These are phyloP conservation scores for Lathamus discolor DNA, from an alignment of 2,113 vertebrate species.

Conservation along the genomic window DNA sequence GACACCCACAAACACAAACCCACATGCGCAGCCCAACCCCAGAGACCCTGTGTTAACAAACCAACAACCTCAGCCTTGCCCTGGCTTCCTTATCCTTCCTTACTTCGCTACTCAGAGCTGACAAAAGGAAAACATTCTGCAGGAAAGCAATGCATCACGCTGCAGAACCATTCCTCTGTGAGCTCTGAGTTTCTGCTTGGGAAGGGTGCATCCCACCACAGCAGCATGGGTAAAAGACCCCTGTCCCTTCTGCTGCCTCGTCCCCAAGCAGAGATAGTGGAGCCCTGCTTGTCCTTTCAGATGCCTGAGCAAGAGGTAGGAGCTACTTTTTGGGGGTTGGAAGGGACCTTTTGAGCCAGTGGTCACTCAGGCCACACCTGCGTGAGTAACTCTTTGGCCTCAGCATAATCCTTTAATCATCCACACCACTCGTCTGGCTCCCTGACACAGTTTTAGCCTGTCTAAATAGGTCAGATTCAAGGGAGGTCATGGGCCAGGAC, in stretches of 20 bases:
- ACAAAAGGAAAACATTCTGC: neutral
- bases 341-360: neutral
- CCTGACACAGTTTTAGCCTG: neutral
- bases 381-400: neutral
- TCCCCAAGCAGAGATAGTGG: neutral
- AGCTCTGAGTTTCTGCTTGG: neutral
- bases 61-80: neutral
- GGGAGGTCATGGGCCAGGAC: neutral
- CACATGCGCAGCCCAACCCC: neutral
- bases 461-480: neutral
- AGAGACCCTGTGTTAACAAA: neutral
- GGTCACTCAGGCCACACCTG: neutral
- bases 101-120: neutral
- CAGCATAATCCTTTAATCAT: neutral
- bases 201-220: accelerated
- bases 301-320: neutral
- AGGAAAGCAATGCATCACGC: neutral
- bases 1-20: neutral
- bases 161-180: neutral
- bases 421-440: neutral
- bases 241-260: neutral
- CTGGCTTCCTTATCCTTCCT: neutral
- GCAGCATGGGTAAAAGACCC: neutral
- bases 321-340: neutral
- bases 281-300: neutral